Base-by-base conservation (phyloP, 2,113 vertebrate genomes). In the Tenebrosternarchus preto region DNA sequence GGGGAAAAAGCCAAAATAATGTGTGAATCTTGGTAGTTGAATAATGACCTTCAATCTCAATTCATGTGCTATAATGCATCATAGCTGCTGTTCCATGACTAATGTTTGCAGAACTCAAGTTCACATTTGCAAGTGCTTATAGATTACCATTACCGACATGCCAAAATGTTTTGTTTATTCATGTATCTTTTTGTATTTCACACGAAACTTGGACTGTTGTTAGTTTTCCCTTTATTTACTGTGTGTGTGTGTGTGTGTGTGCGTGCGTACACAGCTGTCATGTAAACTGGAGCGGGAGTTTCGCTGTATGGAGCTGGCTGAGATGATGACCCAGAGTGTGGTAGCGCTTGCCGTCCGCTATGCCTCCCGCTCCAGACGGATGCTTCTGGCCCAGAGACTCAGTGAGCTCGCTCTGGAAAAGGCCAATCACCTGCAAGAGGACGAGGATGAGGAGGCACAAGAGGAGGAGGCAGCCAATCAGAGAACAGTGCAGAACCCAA, bases 211-310 rank as follows among this genome's bases (percentile, higher is more conserved):
- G 15, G 43, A 50, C 15, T 9, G 11, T 50, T 50, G 43, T 50
- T 50, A 50, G 8, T 36, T 50, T 50, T 61, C 19, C n/a, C 29
- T 71, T 73, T 5, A 9, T 11, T 36, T 39, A 19, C 15, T 29
- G 4, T 56, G 63, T 67, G n/a, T 56, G 20, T 80, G 75, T 66
- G 22, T 78, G 27, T 78, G 50, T 20, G 25, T 3, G 12, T n/a
- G 29, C n/a, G n/a, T n/a, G n/a, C n/a, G n/a, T n/a, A n/a, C n/a
- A 75, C 90, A 99, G 97, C 88, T 99, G 81, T 97, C 98, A 19
- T 99, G 97, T 82, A 98, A 94, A 84, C 89, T 98, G 90, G 96
- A 98, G 77, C 89, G 97, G 0, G 98, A 99, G 90, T 98, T 96
- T 25, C 97, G 97, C 67, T 97, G 95, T 0, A 83, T 98, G 91